These are phyloP conservation scores for Mus spretus DNA, from an alignment of 2,797 vertebrate species.

Conservation along the genomic window DNA sequence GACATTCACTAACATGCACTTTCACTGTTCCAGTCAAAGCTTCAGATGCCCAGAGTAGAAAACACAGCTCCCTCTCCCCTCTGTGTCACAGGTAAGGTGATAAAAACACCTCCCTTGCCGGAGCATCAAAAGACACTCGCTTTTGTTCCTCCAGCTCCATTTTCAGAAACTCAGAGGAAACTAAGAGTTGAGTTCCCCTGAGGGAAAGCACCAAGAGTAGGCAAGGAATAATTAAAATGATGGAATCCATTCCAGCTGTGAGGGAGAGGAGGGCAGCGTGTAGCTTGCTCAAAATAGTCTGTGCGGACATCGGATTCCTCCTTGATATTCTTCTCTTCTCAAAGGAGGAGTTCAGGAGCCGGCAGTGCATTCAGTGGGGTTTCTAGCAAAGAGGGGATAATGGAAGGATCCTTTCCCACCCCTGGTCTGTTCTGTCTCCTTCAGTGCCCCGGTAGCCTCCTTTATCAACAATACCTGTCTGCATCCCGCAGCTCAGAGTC, in stretches of 20 bases:
- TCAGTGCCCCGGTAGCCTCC: not conserved
- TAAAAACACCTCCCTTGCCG: not conserved
- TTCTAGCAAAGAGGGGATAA: slow-evolving; percentile 49
- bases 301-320: not conserved
- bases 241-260: not conserved
- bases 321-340: slow-evolving; percentile 47
- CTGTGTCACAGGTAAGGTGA: not conserved
- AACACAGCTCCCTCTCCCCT: too few relatives aligned
- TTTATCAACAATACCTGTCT: slow-evolving; percentile 8
- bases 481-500: not conserved
- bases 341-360: slow-evolving; percentile 46
- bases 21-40: not conserved
- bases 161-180: slow-evolving; percentile 29
- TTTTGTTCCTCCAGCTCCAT: not conserved
- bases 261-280: slow-evolving; percentile 42
- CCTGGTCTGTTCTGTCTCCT: not conserved
- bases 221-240: slow-evolving; percentile 50
- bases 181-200: not conserved
- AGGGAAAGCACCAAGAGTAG: slow-evolving; percentile 42
- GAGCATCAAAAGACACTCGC: not conserved
- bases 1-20: not conserved
- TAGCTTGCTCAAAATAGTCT: slow-evolving; percentile 55
- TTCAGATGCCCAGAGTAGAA: not conserved
- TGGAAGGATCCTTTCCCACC: not conserved
- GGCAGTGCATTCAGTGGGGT: not conserved